A percentile compares a stretch with the other conserved stretches of the same genome.
phyloP scores from a whole-genome alignment of 2,797 vertebrate species.

The Loris lydekkerianus region DNA sequence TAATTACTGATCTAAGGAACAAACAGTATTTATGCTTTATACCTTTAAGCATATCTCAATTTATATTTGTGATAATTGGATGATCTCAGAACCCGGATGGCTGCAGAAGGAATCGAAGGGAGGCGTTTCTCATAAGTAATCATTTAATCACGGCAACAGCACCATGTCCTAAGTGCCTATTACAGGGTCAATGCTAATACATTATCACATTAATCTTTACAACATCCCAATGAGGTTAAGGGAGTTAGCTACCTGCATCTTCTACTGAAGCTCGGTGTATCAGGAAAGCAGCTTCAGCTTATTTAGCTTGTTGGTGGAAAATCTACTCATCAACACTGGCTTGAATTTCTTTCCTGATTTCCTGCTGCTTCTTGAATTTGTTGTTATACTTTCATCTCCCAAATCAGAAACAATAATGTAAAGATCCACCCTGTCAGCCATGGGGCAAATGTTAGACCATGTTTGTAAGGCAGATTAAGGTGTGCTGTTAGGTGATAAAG shows the following conservation, averaged over 20 bases:
- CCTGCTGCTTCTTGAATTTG: background rate
- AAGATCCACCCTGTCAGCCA: background rate
- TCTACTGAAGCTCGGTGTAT: background rate
- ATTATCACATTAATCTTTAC: conserved; percentile 62
- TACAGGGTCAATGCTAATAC: background rate
- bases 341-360: background rate
- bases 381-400: background rate
- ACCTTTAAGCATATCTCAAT: conserved; percentile 27
- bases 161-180: conserved; percentile 2
- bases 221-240: background rate
- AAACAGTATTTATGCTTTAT: conserved; percentile 25
- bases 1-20: conserved; percentile 36
- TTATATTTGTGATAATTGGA: conserved; percentile 39
- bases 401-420: background rate
- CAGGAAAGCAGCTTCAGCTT: background rate
- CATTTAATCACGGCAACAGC: conserved; percentile 49
- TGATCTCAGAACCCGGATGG: background rate
- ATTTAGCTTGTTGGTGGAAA: background rate
- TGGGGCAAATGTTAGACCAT: background rate
- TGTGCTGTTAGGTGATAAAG: background rate
- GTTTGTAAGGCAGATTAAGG: background rate
- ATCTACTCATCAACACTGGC: background rate
- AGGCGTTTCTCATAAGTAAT: background rate
- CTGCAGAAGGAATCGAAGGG: background rate
- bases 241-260: background rate